Conservation (phyloP, 2,113 vertebrate genomes). For the Carassius gibelio region DNA sequence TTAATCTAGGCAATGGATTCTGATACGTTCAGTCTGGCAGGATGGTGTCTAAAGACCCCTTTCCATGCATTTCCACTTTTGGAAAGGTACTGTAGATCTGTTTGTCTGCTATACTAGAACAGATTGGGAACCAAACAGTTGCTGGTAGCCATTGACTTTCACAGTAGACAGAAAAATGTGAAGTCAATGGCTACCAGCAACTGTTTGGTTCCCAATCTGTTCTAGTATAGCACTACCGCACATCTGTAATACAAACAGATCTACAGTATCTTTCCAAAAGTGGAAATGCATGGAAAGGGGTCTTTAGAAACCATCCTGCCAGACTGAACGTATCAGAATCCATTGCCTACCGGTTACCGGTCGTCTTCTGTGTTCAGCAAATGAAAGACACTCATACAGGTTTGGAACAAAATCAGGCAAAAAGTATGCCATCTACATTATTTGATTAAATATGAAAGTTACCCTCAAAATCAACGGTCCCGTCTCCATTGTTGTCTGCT, state of each 20-base stretch:
- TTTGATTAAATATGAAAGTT: constrained; percentile 31
- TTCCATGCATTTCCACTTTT: background rate
- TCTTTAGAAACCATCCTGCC: background rate
- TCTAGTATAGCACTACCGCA: background rate
- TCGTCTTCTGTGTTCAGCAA: too few relatives aligned
- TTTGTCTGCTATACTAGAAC: background rate
- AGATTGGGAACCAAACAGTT: background rate
- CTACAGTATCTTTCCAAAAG: background rate
- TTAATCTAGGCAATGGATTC: too few relatives aligned
- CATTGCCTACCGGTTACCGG: too few relatives aligned
- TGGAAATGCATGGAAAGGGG: background rate
- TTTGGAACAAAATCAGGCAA: background rate
- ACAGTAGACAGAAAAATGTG: too few relatives aligned
- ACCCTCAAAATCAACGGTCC: constrained; percentile 89
- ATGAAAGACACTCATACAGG: background rate
- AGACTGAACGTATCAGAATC: background rate
- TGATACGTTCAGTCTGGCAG: background rate
- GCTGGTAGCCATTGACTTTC: background rate
- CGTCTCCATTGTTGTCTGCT: constrained; percentile 82
- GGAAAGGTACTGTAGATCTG: background rate
- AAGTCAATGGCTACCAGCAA: too few relatives aligned
- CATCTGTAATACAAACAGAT: background rate
- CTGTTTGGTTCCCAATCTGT: background rate
- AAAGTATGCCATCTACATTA: background rate
- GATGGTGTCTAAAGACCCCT: background rate